Evolutionary conservation across 2,113 vertebrate genomes (phyloP), one percentile per base, ranked within the genome.

Genomic region (Prionailurus bengalensis): DNA sequence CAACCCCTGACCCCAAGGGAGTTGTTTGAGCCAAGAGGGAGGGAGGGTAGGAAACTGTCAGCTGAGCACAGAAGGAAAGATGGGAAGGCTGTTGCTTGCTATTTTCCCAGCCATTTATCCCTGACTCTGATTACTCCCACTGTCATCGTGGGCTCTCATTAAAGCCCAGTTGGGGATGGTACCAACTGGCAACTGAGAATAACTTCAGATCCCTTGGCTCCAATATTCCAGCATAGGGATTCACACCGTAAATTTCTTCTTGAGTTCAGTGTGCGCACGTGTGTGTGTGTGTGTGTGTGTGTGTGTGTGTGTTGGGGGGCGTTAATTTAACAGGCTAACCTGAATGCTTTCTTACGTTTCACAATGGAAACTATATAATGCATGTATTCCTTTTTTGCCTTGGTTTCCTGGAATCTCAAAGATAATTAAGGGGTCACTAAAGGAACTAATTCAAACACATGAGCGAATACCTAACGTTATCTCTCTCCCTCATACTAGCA

Each of bases 261-360:
- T 84, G 91, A 80, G 21, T 86, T 95, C 71, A 91, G 65, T 53
- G 58, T 74, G 65, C 85, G 15, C 21, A 63, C n/a, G 63, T 65
- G 31, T 55, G 16, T n/a, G 27, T 25, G n/a, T 5, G 21, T 19
- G 45, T 23, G 27, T 25, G 9, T 33, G 33, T 71, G 17, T 36
- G 12, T 19, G 55, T 58, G 55, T 58, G 55, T 58, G 17, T 58
- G 55, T 58, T 27, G 7, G 25, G 25, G 17, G 2, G 4, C 4
- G 6, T 23, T 78, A 71, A n/a, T 84, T 85, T 84, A 81, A 66
- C 10, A 73, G 53, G n/a, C 53, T 95, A 78, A 55, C 27, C 82
- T 82, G 29, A 96, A 68, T 74, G 68, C 27, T 89, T 84, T 68
- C 82, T 93, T 95, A 31, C 21, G 71, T 63, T 96, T 94, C 12